phyloP scores from a whole-genome alignment of 2,797 vertebrate species.

The Urophycis tenuis region DNA sequence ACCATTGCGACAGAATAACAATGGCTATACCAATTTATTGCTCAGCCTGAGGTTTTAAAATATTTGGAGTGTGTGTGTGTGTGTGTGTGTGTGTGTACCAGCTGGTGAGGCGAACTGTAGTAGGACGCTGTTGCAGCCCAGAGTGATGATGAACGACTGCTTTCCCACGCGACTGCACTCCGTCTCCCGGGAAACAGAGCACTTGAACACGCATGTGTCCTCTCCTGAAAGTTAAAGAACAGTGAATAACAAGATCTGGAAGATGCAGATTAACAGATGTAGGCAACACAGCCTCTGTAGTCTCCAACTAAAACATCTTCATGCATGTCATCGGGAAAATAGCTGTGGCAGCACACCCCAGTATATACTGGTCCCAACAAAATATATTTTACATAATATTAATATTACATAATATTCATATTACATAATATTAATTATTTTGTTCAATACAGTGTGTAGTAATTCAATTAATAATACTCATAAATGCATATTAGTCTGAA shows the following conservation, averaged over 20 bases:
- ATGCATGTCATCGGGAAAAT: neutral
- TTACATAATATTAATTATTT: neutral
- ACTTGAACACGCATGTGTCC: constrained; percentile 90
- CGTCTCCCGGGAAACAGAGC: constrained; percentile 83
- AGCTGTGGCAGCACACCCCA: neutral
- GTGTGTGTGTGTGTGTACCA: constrained; percentile 59
- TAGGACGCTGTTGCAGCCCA: constrained; percentile 93
- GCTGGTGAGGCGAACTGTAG: constrained; percentile 89
- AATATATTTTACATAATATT: neutral
- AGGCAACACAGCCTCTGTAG: neutral
- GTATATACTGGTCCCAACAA: neutral
- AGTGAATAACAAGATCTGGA: neutral
- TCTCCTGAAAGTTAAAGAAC: constrained; percentile 68
- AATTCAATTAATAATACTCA: neutral
- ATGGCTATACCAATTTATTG: neutral
- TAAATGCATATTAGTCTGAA: neutral
- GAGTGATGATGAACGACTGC: constrained; percentile 93
- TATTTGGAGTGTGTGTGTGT: neutral
- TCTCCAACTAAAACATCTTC: no score
- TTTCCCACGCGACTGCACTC: constrained; percentile 96
- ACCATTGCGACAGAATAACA: neutral
- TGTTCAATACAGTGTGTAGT: neutral
- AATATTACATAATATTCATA: neutral
- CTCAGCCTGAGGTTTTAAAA: neutral
- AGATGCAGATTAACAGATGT: neutral